Conservation (phyloP, 2,888 invertebrate genomes). For the Phengaris arion region DNA sequence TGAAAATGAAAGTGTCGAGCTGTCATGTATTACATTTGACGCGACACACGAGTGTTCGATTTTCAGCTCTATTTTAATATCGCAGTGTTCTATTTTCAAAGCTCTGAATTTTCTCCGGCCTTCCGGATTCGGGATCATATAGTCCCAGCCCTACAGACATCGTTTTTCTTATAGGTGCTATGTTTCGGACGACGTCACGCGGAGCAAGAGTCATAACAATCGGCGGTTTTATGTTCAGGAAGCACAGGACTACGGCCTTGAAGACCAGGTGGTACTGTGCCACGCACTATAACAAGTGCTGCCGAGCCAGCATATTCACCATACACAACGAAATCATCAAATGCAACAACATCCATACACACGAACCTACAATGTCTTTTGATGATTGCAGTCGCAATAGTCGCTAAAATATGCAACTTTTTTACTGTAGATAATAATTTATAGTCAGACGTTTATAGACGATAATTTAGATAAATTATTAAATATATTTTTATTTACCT, state of each 20-base stretch:
- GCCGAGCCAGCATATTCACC: conserved; percentile 41
- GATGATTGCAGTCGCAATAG: background rate
- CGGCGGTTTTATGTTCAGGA: conserved; percentile 41
- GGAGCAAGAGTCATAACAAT: conserved; percentile 37
- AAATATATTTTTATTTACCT: background rate
- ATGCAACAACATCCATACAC: conserved; percentile 34
- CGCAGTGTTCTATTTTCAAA: too few relatives aligned
- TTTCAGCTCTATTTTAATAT: too few relatives aligned
- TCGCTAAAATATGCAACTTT: too few relatives aligned
- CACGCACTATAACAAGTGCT: conserved; percentile 42
- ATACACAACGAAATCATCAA: conserved; percentile 37
- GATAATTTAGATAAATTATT: background rate
- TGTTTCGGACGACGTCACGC: conserved; percentile 34
- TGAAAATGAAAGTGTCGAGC: too few relatives aligned
- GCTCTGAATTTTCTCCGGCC: too few relatives aligned
- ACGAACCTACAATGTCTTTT: conserved; percentile 24
- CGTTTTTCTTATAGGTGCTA: conserved; percentile 30
- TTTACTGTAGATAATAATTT: too few relatives aligned
- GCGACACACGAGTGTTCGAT: too few relatives aligned
- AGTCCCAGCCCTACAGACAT: background rate
- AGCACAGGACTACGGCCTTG: conserved; percentile 28
- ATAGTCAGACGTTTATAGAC: too few relatives aligned
- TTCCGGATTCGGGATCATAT: too few relatives aligned
- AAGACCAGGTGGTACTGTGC: conserved; percentile 44
- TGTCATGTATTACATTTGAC: too few relatives aligned